These are phyloP conservation scores for Phataginus tricuspis DNA, from an alignment of 2,797 vertebrate genomes.

Conservation along the genomic window DNA sequence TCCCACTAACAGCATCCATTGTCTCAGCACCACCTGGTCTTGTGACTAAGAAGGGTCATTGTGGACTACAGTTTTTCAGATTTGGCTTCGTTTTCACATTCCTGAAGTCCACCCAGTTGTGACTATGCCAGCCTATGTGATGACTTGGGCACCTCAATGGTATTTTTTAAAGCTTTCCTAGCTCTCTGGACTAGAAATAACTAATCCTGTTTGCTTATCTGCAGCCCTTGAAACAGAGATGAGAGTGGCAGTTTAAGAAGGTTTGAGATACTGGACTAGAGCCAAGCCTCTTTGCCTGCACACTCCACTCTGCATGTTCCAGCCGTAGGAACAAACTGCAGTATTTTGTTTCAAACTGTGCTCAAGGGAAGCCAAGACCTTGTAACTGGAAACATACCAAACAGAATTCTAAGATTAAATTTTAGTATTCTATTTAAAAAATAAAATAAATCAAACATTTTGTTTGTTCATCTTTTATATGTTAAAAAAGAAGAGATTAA, in stretches of 20 bases:
- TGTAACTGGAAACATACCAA: conserved; percentile 87
- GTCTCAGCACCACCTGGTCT: conserved; percentile 48
- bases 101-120: not conserved
- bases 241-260: conserved; percentile 83
- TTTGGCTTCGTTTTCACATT: conserved; percentile 36
- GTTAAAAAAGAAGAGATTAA: conserved; percentile 71
- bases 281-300: conserved; percentile 84
- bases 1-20: not conserved
- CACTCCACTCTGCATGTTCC: conserved; percentile 85
- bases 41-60: conserved; percentile 37
- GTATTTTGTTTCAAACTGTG: conserved; percentile 89
- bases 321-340: conserved; percentile 86
- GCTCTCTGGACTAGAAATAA: conserved; percentile 70
- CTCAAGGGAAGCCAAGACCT: conserved; percentile 88
- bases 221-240: conserved; percentile 65
- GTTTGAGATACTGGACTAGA: conserved; percentile 80
- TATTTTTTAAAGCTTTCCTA: conserved; percentile 64
- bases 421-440: conserved; percentile 81
- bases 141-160: not conserved
- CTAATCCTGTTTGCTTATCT: conserved; percentile 81
- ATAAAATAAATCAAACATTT: conserved; percentile 72
- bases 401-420: conserved; percentile 80
- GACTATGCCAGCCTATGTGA: not conserved
- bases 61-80: conserved; percentile 1
- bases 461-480: conserved; percentile 78